Base-by-base conservation (phyloP, 2,113 vertebrate species). In the Pterocles gutturalis region DNA sequence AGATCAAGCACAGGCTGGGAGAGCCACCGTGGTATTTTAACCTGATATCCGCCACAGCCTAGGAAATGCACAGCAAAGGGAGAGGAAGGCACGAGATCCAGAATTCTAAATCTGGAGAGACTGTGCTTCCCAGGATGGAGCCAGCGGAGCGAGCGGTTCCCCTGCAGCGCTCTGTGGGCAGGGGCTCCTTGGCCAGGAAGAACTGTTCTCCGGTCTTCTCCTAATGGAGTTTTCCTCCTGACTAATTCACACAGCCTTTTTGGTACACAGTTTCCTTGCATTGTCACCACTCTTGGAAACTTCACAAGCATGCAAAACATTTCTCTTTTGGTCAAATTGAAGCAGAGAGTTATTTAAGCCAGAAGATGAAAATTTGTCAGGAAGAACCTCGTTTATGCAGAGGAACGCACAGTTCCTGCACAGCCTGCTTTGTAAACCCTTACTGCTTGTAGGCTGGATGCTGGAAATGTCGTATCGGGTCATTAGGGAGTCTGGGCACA, bases 211-310 rank as follows among this genome's bases (percentile, higher is more conserved):
- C 10, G 0, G 17, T 7, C 72, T 29, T 28, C 81, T 80, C 41
- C 91, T 20, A 10, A 83, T 51, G 45, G 77, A 49, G 5, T 65
- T 54, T 38, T 66, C 36, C 89, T 84, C 62, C 91, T 66, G 89
- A 58, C 87, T 76, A 78, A 87, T 54, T 93, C 91, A 57, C 87
- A 48, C 3, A 4, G 92, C 92, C 94, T 84, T 36, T 43, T 36
- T 43, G 45, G 33, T 28, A 48, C 10, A 4, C 36, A 5, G 1
- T 19, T 97, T 97, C 97, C 97, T 93, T 34, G 87, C 94, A 97
- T 97, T 97, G 96, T 97, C 96, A 58, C 81, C 2, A 1, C 61
- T 72, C 87, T 13, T 89, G 94, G 96, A 85, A 92, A 11, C 29
- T 10, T 71, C 70, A 69, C 83, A 89, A 82, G 81, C 81, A 34